A percentile compares a stretch with the other conserved stretches of the same genome.
Conservation (phyloP, 2,888 invertebrate genomes). For the Cylloceria caligata region DNA sequence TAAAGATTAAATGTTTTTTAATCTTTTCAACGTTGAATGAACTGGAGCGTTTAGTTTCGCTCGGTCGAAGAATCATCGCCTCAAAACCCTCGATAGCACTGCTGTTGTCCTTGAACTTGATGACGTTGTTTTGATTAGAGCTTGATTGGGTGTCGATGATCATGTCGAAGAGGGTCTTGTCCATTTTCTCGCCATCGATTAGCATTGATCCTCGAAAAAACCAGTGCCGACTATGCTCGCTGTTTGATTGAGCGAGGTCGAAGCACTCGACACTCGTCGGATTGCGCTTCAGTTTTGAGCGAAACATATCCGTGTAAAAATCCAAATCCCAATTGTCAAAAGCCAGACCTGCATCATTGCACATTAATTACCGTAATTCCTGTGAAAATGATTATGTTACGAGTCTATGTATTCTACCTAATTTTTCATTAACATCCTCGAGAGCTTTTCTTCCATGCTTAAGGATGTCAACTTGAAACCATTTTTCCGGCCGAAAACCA, state of each 20-base stretch:
- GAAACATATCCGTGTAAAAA: slow-evolving; percentile 95
- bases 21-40: slow-evolving; percentile 86
- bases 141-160: slow-evolving; percentile 94
- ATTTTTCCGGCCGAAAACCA: slow-evolving; percentile 87
- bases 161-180: slow-evolving; percentile 96
- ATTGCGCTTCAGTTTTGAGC: slow-evolving; percentile 92
- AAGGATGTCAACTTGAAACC: slow-evolving; percentile 94
- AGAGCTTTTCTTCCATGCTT: slow-evolving; percentile 91
- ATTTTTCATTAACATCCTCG: slow-evolving; percentile 91
- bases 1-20: slow-evolving; percentile 96
- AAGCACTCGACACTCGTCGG: slow-evolving; percentile 99
- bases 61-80: slow-evolving; percentile 90
- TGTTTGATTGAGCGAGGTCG: slow-evolving; percentile 98
- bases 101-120: slow-evolving; percentile 98
- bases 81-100: slow-evolving; percentile 95
- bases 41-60: slow-evolving; percentile 88
- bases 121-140: slow-evolving; percentile 97
- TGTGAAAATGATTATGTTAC: not conserved
- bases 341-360: slow-evolving; percentile 89
- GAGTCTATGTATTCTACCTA: slow-evolving; percentile 86
- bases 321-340: slow-evolving; percentile 97
- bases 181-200: slow-evolving; percentile 91
- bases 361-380: not conserved
- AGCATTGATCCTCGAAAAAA: slow-evolving; percentile 96
- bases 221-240: slow-evolving; percentile 99